Base-by-base conservation (phyloP, 2,888 invertebrate genomes). In the Pristionchus exspectatus region DNA sequence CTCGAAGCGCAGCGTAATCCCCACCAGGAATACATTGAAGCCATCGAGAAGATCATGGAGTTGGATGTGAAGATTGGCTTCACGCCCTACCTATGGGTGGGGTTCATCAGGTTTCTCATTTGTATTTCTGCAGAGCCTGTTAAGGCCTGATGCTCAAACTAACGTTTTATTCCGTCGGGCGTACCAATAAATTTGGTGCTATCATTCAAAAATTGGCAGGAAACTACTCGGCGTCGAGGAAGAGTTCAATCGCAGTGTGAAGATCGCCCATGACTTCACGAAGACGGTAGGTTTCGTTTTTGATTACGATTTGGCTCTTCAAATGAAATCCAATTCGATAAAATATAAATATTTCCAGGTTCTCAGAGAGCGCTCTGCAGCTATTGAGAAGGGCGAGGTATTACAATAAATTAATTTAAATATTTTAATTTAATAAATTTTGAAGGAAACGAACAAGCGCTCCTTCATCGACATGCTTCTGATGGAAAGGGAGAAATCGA, bases 381-480 rank as follows among this genome's bases (percentile, higher is more conserved):
- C 27, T 0, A 69, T 87, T 50, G 54, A 50, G 54, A 72, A 27
- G 69, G 87, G 72, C 4, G 72, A 72, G 27, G 87, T 72, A 24
- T n/a, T 3, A n/a, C 24, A 24, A 63, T n/a, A 21, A 59, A 24
- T n/a, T 63, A 63, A 63, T 63, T 63, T 50, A 7, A 50, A 63
- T n/a, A 10, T 63, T 24, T 5, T 63, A n/a, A 63, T n/a, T 63
- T n/a, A 63, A 63, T 10, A 3, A 56, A 56, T 21, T 21, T 21
- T 56, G 1, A 21, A 56, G 24, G 87, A 87, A 33, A 14, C 87
- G 0, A 87, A 72, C 30, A 87, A 72, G 72, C 24, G 72, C 1
- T 18, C 87, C 16, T 87, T 87, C 30, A n/a, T 87, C 18, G 87
- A 87, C 38, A 33, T 87, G 50, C 87, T 87, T 21, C 63, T 72